These are phyloP conservation scores for Aradophagus sp. DNA, from an alignment of 1,140 invertebrate genomes.

Conservation along the genomic window DNA sequence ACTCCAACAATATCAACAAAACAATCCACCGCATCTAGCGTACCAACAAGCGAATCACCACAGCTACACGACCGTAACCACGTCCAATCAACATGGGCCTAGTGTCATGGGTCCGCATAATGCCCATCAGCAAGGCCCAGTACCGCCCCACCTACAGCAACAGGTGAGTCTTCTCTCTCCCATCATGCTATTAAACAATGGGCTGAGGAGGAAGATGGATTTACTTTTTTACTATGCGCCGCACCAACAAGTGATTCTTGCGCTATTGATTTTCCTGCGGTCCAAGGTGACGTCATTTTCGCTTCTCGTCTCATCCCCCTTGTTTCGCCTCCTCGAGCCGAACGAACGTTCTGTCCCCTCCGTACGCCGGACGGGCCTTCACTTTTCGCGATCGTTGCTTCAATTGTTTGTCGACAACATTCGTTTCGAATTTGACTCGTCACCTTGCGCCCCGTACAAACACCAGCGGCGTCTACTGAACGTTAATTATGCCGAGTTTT, in stretches of 20 bases:
- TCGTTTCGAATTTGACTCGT: too few relatives aligned
- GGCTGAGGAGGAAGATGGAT: constrained; percentile 55
- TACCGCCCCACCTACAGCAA: constrained; percentile 74
- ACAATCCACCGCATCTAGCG: constrained; percentile 76
- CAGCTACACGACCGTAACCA: constrained; percentile 75
- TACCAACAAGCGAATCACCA: constrained; percentile 76
- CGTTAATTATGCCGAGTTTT: too few relatives aligned
- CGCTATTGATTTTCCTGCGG: not conserved
- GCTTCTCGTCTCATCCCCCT: too few relatives aligned
- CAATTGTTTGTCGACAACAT: too few relatives aligned
- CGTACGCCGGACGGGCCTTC: too few relatives aligned
- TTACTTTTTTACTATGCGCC: constrained; percentile 27
- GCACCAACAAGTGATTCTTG: constrained; percentile 13
- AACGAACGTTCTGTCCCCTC: too few relatives aligned
- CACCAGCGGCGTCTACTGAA: too few relatives aligned
- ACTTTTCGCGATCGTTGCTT: too few relatives aligned
- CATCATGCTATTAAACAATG: constrained; percentile 50
- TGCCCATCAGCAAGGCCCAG: constrained; percentile 70
- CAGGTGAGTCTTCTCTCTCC: constrained; percentile 73
- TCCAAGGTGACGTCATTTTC: not conserved
- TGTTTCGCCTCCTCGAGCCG: too few relatives aligned
- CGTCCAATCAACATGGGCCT: constrained; percentile 73
- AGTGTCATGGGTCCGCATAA: constrained; percentile 70
- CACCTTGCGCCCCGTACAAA: too few relatives aligned
- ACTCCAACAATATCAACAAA: constrained; percentile 74